Base-by-base conservation (phyloP, 2,888 invertebrate genomes). In the Drosophila birchii region DNA sequence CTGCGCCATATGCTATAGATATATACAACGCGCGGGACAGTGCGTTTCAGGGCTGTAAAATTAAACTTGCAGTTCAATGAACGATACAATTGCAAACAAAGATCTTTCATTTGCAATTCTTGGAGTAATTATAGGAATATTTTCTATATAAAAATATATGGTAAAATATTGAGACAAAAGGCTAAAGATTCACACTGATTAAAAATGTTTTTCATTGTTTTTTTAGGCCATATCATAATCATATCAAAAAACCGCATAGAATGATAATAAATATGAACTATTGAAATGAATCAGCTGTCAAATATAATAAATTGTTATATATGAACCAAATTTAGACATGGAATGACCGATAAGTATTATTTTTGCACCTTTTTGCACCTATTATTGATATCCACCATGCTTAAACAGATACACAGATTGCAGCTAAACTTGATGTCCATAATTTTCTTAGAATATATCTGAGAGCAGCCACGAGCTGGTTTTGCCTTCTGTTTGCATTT, bases 1-100 rank as follows among this genome's bases (percentile, higher is more conserved):
- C 70, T 76, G 69, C 76, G 78, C 86, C 84, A 84, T 76, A 80
- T 80, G 76, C 73, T 68, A 38, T 26, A 59, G 41, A 56, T 58
- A 66, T 16, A 41, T 26, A 16, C 32, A 36, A 36, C 36, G 29
- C n/a, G n/a, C n/a, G n/a, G n/a, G 44, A 54, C 62, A 51, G 69
- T 69, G 57, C 59, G 47, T 72, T 58, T 66, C 67, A 41, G 47
- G 5, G 23, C n/a, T 73, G 26, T 44, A 59, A 59, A 44, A 29
- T 16, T 3, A 23, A 51, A 41, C 41, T 9, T 26, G 53, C 58
- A 69, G 74, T 67, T 76, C 86, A 82, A 78, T 63, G 63, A 58
- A 45, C 80, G 45, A 80, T 72, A 79, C 12, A 39, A 18, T 8
- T 11, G 11, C 18, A n/a, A 32, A 45, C 45, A 38, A 62, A 55